Base-by-base conservation (phyloP, 2,113 vertebrate genomes). In the Channa maculata region DNA sequence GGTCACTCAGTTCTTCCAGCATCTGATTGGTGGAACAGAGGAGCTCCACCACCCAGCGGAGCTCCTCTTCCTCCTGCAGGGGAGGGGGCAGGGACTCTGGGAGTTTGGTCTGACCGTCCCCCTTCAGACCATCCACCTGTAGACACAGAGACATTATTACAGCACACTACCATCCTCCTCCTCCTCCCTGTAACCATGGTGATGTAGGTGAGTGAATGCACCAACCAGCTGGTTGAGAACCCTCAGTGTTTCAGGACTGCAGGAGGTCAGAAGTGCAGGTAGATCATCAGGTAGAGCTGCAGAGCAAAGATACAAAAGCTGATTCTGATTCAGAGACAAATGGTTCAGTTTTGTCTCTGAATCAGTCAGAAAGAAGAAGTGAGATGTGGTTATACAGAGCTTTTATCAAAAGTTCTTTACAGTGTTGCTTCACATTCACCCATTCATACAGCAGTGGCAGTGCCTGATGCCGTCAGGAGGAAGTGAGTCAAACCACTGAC, bases 21-120 rank as follows among this genome's bases (percentile, higher is more conserved):
- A 6, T 62, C 49, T 71, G 1, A 13, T 45, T 3, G 4, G 2
- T 53, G 8, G 14, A 52, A n/a, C 69, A 71, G 58, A 71, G 59
- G 9, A 71, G 39, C 3, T 71, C 69, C 0, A 13, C 69, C 8
- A 0, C 58, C 69, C 69, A 71, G 57, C 39, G 14, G 24, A 71
- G 58, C 12, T 37, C 49, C 37, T 24, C 49, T 11, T 43, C 69
- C 12, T 71, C 55, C 68, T 71, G 68, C 68, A 71, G 46, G 46
- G 68, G 6, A 15, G 3, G 11, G 3, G 55, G 68, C 12, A 43
- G 38, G 5, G 55, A 41, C 38, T 60, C 55, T n/a, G 57, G 68
- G 38, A 60, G 37, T 4, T 0, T 10, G 46, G 12, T 46, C 8
- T 2, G 15, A 36, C 6, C 15, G 2, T 36, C 15, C 2, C 43